Base-by-base conservation (phyloP, 1,140 invertebrate species). In the Musca vetustissima region DNA sequence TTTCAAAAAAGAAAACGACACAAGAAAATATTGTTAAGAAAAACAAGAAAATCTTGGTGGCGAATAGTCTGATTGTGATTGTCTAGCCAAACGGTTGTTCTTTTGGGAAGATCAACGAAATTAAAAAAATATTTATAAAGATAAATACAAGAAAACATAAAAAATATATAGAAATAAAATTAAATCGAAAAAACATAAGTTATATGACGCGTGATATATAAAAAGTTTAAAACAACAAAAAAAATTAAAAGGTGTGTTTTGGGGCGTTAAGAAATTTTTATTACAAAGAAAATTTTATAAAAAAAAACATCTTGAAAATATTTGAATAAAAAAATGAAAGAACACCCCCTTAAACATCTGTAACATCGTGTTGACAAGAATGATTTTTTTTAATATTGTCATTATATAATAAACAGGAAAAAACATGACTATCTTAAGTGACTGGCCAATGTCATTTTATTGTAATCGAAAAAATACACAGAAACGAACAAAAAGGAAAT, bases 351-450 rank as follows among this genome's bases (percentile, higher is more conserved):
- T 49, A 11, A n/a, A 49, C 6, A 49, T 49, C 17, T n/a, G 17
- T 49, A 15, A n/a, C n/a, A 49, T 7, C 0, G 2, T 49, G 3
- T 49, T 52, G 17, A 19, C 21, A 52, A 52, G 17, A 36, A 43
- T 43, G 36, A 43, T 7, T 43, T 9, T 43, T 43, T 43, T 43
- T 13, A 9, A 21, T 24, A 13, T 61, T n/a, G n/a, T 6, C 15
- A 36, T 32, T 61, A 61, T 61, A 61, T 61, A 61, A 61, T n/a
- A 43, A 61, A 24, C 57, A 61, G 28, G 57, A 36, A 61, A 59
- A 36, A 61, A 61, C 57, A 61, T 61, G 57, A 36, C 36, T 61
- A 61, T 32, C 25, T 19, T 17, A 61, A 61, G 57, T 61, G 57
- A 61, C 57, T 61, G 57, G 36, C 22, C 57, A 61, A 61, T 61